A percentile compares a stretch with the other conserved stretches of the same genome.
phyloP scores from a whole-genome alignment of 2,113 vertebrate genomes.

The Phoenicopterus ruber region DNA sequence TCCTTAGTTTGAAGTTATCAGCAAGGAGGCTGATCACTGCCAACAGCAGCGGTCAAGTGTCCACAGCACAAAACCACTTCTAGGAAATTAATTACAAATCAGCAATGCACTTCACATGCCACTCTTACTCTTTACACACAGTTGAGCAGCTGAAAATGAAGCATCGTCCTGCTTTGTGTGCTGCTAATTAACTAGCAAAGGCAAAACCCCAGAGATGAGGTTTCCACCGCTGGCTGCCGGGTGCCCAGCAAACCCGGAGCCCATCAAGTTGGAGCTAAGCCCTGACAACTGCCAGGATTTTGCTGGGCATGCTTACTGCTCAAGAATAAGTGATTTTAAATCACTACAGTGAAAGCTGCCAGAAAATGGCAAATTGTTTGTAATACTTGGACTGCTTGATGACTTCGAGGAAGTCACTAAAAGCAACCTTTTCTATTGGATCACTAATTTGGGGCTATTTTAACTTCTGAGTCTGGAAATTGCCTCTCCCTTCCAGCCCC shows the following conservation, averaged over 20 bases:
- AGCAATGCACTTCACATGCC: neutral
- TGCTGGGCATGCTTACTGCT: neutral
- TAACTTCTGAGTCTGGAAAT: neutral
- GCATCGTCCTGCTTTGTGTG: neutral
- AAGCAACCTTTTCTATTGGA: neutral
- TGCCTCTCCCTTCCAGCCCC: neutral
- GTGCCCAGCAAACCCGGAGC: neutral
- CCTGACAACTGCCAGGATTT: neutral
- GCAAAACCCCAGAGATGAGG: neutral
- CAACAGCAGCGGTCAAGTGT: fast-evolving
- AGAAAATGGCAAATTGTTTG: neutral
- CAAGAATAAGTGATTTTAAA: neutral
- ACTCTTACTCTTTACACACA: neutral
- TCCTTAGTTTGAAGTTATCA: neutral
- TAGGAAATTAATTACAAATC: neutral
- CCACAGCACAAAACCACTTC: neutral
- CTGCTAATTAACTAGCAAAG: neutral
- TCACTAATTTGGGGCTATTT: neutral
- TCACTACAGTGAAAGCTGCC: neutral
- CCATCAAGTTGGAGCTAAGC: neutral
- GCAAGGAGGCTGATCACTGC: neutral
- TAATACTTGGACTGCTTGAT: neutral
- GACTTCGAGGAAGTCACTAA: neutral
- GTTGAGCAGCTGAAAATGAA: neutral
- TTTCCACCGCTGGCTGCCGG: neutral